Percentiles rank a stretch among this genome's conserved stretches.
Evolutionary conservation across 2,797 vertebrate species (phyloP).

Genomic region (Todus mexicanus): DNA sequence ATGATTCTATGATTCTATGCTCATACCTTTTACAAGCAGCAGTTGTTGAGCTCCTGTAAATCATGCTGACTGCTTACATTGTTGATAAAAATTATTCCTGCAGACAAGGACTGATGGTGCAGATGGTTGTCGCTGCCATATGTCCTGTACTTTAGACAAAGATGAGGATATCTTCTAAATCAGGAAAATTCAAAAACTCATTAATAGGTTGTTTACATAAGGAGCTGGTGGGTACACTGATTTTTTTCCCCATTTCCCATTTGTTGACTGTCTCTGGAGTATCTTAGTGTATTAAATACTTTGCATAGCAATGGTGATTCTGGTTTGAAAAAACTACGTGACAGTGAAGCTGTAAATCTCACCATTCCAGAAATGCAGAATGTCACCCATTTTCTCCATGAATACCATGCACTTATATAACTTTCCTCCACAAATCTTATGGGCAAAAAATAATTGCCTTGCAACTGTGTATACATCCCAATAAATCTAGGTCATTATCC

Average conservation of each 20-base stretch:
- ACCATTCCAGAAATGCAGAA: not conserved
- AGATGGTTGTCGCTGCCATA: not conserved
- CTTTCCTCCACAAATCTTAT: not conserved
- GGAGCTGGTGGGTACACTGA: not conserved
- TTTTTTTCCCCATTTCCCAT: not conserved
- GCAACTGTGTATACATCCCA: not conserved
- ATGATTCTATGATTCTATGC: too few species aligned
- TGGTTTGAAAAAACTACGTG: not conserved
- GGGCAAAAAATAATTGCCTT: not conserved
- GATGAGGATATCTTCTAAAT: not conserved
- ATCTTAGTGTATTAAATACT: not conserved
- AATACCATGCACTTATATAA: not conserved
- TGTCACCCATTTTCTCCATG: not conserved
- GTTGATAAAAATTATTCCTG: not conserved
- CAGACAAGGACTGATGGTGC: not conserved
- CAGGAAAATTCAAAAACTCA: not conserved
- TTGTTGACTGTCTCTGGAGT: not conserved
- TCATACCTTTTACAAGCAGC: not conserved
- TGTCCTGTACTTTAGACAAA: not conserved
- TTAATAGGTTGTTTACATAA: not conserved
- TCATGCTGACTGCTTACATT: not conserved
- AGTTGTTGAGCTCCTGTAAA: not conserved
- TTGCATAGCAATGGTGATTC: not conserved
- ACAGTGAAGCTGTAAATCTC: not conserved
- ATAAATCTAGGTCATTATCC: not conserved